Percentiles rank a stretch among this genome's conserved stretches.
phyloP scores from a whole-genome alignment of 2,888 invertebrate species.

The Microctonus brassicae region DNA sequence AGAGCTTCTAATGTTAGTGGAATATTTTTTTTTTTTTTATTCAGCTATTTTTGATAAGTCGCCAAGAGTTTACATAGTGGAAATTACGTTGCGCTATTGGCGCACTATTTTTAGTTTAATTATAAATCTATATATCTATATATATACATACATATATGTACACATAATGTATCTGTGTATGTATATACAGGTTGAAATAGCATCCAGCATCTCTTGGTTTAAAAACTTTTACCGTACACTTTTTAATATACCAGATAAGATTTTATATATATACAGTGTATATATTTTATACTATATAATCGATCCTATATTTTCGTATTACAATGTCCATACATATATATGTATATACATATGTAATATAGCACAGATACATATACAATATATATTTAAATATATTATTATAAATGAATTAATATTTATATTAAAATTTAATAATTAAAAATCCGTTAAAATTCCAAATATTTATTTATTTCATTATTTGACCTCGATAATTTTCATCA shows the following conservation, averaged over 20 bases:
- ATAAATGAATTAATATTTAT: no score
- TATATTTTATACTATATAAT: neutral
- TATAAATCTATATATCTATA: neutral
- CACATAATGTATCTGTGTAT: neutral
- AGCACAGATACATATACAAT: neutral
- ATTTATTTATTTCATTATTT: neutral
- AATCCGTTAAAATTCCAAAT: conserved; percentile 3
- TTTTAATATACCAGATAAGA: conserved; percentile 46
- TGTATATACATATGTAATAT: neutral
- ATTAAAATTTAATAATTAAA: neutral
- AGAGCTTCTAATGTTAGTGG: neutral
- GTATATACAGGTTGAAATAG: conserved; percentile 58
- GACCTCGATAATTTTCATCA: conserved; percentile 24
- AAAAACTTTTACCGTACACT: no score
- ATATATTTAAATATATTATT: neutral
- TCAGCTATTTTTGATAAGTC: conserved; percentile 33
- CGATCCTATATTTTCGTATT: neutral
- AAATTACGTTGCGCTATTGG: conserved; percentile 18
- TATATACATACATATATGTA: neutral
- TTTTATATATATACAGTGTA: conserved; percentile 24
- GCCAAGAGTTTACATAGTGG: conserved; percentile 33
- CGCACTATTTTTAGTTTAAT: conserved; percentile 40
- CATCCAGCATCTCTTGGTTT: conserved; percentile 44
- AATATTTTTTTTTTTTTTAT: neutral
- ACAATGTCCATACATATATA: neutral